A percentile compares a stretch with the other conserved stretches of the same genome.
Evolutionary conservation across 2,797 vertebrate species (phyloP).

Genomic region (Sparus aurata): DNA sequence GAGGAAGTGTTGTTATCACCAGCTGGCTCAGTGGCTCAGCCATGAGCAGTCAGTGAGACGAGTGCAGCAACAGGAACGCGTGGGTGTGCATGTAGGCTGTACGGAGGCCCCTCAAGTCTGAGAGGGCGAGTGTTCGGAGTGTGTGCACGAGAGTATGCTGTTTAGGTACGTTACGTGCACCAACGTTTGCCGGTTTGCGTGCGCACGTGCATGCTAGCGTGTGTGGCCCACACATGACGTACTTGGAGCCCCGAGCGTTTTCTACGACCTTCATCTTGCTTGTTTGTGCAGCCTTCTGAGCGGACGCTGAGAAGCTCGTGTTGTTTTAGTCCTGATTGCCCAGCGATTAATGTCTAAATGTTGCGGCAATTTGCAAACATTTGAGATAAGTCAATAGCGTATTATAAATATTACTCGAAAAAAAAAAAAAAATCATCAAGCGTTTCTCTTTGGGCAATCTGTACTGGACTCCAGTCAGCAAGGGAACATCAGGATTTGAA

Average conservation of each 20-base stretch:
- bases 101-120: conserved; percentile 60
- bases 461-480: not conserved
- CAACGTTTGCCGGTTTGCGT: conserved; percentile 43
- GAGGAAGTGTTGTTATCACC: conserved; percentile 82
- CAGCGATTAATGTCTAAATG: conserved; percentile 48
- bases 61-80: conserved; percentile 76
- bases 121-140: conserved; percentile 56
- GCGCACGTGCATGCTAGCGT: conserved; percentile 34
- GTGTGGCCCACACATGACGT: conserved; percentile 62
- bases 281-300: conserved; percentile 71
- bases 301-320: conserved; percentile 45
- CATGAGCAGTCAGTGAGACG: conserved; percentile 61
- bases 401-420: conserved; percentile 22
- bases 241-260: conserved; percentile 61
- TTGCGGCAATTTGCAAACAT: conserved; percentile 61
- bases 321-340: conserved; percentile 64
- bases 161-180: conserved; percentile 32
- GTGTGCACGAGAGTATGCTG: conserved; percentile 22
- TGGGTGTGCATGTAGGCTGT: conserved; percentile 69
- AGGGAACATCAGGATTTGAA: conserved; percentile 11
- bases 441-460: not conserved
- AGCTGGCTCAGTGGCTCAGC: conserved; percentile 77
- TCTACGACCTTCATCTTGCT: conserved; percentile 67
- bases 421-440: not conserved
- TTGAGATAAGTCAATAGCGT: conserved; percentile 34